phyloP scores from a whole-genome alignment of 2,888 invertebrate species.

The Trissolcus brochymenae region DNA sequence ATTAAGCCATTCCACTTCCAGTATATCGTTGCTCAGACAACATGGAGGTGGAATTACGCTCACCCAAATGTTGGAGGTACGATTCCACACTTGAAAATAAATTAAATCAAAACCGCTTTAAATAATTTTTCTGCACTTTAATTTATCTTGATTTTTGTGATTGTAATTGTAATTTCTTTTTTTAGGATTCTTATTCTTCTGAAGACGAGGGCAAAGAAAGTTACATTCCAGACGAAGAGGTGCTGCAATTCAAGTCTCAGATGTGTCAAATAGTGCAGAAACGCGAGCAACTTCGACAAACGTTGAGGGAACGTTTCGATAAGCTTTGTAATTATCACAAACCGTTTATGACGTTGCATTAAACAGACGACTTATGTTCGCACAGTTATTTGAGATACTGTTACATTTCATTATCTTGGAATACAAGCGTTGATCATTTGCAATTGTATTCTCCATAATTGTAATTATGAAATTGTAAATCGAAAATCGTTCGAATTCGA shows the following conservation, averaged over 20 bases:
- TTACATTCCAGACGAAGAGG: slow-evolving; percentile 92
- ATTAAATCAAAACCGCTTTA: background rate
- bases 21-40: slow-evolving; percentile 68
- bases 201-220: slow-evolving; percentile 83
- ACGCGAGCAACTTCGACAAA: slow-evolving; percentile 88
- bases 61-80: slow-evolving; percentile 88
- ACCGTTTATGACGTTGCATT: slow-evolving; percentile 61
- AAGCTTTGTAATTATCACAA: slow-evolving; percentile 81
- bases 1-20: slow-evolving; percentile 68
- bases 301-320: slow-evolving; percentile 88
- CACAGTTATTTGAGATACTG: slow-evolving; percentile 60
- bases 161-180: background rate
- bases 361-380: slow-evolving; percentile 9
- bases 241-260: slow-evolving; percentile 90
- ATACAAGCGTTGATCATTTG: slow-evolving; percentile 40
- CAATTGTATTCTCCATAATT: slow-evolving; percentile 35
- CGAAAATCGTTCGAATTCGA: too few relatives aligned
- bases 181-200: slow-evolving; percentile 86
- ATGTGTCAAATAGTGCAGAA: slow-evolving; percentile 86
- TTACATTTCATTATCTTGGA: slow-evolving; percentile 54
- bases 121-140: background rate
- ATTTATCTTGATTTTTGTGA: background rate
- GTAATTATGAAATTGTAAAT: slow-evolving; percentile 25
- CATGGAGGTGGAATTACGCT: slow-evolving; percentile 81
- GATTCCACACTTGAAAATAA: background rate